A percentile compares a stretch with the other conserved stretches of the same genome.
Conservation (phyloP, 2,888 invertebrate genomes). For the Watsonalla cultraria region DNA sequence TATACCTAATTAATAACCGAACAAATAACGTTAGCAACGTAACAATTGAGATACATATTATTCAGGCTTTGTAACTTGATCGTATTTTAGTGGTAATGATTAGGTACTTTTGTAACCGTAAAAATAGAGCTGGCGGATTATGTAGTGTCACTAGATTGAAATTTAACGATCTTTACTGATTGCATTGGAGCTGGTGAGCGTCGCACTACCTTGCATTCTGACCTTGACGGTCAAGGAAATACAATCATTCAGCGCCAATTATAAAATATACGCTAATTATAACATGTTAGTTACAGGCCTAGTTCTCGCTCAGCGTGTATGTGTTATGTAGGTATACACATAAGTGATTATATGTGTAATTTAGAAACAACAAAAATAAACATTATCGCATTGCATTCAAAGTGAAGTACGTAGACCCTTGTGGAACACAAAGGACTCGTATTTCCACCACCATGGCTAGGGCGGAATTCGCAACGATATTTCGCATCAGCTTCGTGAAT, state of each 20-base stretch:
- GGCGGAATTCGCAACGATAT: constrained; percentile 40
- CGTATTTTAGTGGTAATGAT: no score
- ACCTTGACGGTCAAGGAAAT: constrained; percentile 72
- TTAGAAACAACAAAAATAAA: constrained; percentile 21
- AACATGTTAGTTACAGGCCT: constrained; percentile 41
- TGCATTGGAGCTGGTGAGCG: constrained; percentile 50
- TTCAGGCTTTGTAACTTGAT: background rate
- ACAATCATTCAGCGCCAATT: constrained; percentile 59
- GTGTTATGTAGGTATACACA: constrained; percentile 10
- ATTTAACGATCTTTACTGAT: constrained; percentile 40
- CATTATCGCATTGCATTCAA: constrained; percentile 50
- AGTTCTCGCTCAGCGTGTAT: constrained; percentile 57
- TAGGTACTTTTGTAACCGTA: no score
- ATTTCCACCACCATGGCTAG: constrained; percentile 3
- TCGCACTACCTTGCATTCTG: constrained; percentile 53
- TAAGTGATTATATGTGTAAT: background rate
- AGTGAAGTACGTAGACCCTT: background rate
- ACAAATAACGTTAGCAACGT: constrained; percentile 14
- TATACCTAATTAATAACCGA: constrained; percentile 33
- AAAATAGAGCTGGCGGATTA: constrained; percentile 3
- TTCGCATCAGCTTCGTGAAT: constrained; percentile 53
- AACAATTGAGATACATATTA: background rate
- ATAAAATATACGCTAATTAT: constrained; percentile 53
- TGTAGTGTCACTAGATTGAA: constrained; percentile 32
- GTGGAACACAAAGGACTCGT: constrained; percentile 3